Evolutionary conservation across 2,113 vertebrate species (phyloP).

Genomic region (Dolichotis patagonum): DNA sequence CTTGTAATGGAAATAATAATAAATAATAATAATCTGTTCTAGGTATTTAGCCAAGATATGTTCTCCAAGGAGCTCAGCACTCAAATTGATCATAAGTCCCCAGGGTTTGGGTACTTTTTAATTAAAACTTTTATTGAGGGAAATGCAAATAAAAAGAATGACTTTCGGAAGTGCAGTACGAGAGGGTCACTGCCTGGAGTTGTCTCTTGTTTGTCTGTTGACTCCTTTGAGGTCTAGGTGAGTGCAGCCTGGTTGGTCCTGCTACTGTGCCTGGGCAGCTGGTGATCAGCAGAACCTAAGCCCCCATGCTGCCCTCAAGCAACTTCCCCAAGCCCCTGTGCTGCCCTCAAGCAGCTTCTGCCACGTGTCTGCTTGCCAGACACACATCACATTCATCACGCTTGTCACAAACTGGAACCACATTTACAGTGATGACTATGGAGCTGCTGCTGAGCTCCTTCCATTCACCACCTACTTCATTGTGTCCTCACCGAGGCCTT

Average conservation of each 20-base stretch:
- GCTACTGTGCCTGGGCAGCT: background rate
- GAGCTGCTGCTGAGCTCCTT: background rate
- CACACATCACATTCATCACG: conserved; percentile 25
- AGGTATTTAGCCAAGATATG: conserved; percentile 69
- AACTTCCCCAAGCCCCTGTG: background rate
- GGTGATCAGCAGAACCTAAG: background rate
- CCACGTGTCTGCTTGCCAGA: background rate
- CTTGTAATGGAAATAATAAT: conserved; percentile 82
- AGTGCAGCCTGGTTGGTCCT: background rate
- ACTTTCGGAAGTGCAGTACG: conserved; percentile 21
- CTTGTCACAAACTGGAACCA: background rate
- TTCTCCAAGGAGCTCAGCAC: conserved; percentile 70
- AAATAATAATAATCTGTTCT: conserved; percentile 80
- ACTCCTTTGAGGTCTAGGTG: background rate
- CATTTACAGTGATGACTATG: background rate
- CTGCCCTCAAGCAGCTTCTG: too few species aligned
- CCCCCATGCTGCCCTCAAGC: background rate
- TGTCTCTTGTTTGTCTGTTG: conserved; percentile 28
- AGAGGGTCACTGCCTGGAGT: background rate
- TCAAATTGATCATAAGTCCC: conserved; percentile 74
- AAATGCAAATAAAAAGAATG: conserved; percentile 41
- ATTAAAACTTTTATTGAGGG: conserved; percentile 72
- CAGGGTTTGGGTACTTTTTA: conserved; percentile 69
- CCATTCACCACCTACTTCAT: background rate
- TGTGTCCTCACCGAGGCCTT: background rate